A percentile compares a stretch with the other conserved stretches of the same genome.
Conservation (phyloP, 2,797 vertebrate species). For the Kryptolebias ocellatus region DNA sequence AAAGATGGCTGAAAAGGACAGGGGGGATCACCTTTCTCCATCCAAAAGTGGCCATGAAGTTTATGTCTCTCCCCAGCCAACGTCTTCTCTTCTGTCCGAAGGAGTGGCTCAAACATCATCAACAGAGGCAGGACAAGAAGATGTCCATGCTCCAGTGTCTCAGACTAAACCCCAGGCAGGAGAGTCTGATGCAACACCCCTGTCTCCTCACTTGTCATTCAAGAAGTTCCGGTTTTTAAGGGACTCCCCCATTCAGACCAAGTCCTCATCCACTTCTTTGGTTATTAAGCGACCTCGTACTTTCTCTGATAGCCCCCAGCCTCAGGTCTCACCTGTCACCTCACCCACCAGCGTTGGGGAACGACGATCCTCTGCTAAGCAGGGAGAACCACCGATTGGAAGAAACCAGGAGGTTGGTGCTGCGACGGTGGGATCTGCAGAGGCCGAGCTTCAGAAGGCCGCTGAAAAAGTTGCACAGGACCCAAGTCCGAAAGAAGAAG, state of each 20-base stretch:
- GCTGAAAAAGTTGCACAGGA: slow-evolving; percentile 1
- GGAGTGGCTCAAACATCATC: slow-evolving; percentile 51
- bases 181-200: slow-evolving; percentile 49
- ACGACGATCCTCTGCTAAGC: slow-evolving; percentile 31
- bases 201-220: slow-evolving; percentile 70
- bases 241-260: slow-evolving; percentile 65
- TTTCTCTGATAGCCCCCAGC: slow-evolving; percentile 77
- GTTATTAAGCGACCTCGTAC: slow-evolving; percentile 76
- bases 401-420: slow-evolving; percentile 36
- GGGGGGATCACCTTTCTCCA: slow-evolving; percentile 71
- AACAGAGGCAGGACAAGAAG: slow-evolving; percentile 54
- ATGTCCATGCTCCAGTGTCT: slow-evolving; percentile 37
- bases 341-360: slow-evolving; percentile 32
- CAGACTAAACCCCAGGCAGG: slow-evolving; percentile 43
- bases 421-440: neutral
- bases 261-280: slow-evolving; percentile 61
- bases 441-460: slow-evolving; percentile 29
- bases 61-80: slow-evolving; percentile 63
- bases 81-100: slow-evolving; percentile 62
- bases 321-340: slow-evolving; percentile 26
- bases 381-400: slow-evolving; percentile 28
- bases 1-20: slow-evolving; percentile 65
- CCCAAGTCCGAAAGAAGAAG: slow-evolving; percentile 35
- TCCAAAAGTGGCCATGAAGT: slow-evolving; percentile 74
- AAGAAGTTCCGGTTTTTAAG: slow-evolving; percentile 81